A percentile compares a stretch with the other conserved stretches of the same genome.
phyloP scores from a whole-genome alignment of 2,888 invertebrate species.

The Tuberolachnus salignus region DNA sequence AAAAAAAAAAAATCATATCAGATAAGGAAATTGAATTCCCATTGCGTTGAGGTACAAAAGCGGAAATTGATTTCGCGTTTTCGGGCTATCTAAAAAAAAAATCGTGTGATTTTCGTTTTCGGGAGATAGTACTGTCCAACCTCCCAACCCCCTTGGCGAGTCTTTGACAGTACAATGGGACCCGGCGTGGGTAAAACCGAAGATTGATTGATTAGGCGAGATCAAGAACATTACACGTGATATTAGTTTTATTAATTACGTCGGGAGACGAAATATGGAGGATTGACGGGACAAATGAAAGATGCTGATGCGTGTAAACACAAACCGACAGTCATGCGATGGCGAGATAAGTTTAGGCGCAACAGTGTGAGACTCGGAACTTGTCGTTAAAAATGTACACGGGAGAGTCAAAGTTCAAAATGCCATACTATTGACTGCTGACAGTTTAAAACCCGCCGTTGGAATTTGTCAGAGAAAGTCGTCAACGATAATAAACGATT shows the following conservation, averaged over 20 bases:
- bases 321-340: background rate
- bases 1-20: too few relatives aligned
- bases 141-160: too few relatives aligned
- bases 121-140: too few relatives aligned
- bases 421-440: background rate
- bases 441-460: background rate
- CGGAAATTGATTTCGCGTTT: too few relatives aligned
- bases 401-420: constrained; percentile 21
- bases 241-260: constrained; percentile 6
- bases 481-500: background rate
- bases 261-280: background rate
- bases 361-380: background rate
- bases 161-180: background rate
- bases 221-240: background rate
- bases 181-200: background rate
- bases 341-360: background rate
- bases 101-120: too few relatives aligned
- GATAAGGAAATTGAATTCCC: too few relatives aligned
- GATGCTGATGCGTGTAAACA: constrained; percentile 8
- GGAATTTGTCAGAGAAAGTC: constrained; percentile 26
- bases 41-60: too few relatives aligned
- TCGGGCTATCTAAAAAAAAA: too few relatives aligned
- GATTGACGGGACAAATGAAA: background rate
- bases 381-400: background rate
- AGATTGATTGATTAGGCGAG: background rate